Base-by-base conservation (phyloP, 2,797 vertebrate species). In the Girardinus metallicus region DNA sequence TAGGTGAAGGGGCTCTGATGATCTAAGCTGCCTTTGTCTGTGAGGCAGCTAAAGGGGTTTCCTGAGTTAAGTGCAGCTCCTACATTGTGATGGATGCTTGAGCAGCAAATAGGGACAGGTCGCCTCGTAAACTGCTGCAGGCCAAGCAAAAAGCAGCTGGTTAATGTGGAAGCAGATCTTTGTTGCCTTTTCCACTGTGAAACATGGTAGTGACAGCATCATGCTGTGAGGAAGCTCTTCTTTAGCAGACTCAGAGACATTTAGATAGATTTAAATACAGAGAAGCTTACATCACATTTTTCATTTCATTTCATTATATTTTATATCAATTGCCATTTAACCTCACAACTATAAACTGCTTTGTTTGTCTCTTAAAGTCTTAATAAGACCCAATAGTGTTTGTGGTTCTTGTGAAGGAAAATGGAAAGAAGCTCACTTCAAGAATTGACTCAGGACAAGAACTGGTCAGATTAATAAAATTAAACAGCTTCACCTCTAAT, bases 401-500 rank as follows among this genome's bases (percentile, higher is more conserved):
- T 70, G 23, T 70, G 23, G 23, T n/a, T 70, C 11, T 70, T 13
- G 41, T 36, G 36, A 11, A 15, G 43, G 6, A 43, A 10, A 26
- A 43, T 70, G 23, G 26, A 43, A 41, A 26, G 10, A 43, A 43
- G 11, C 43, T 70, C 23, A 68, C 34, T 70, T 70, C 23, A 21
- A 68, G 12, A 23, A 26, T 2, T 26, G 4, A 57, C 55, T 26
- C 23, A 53, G 23, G 9, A 36, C 39, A 68, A 68, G 5, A 68
- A 41, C 11, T 0, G 21, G 11, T 26, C 8, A 73, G 18, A 13
- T 15, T 18, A 73, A 55, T 18, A 75, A 36, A 36, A 46, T 46
- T 66, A 78, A 85, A 76, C 29, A 15, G 23, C 3, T 21, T 71
- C 88, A 99, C 98, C 83, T 97, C 95, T 87, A 99, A 90, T 0